Conservation (phyloP, 2,888 invertebrate genomes). For the Melieria omissa region DNA sequence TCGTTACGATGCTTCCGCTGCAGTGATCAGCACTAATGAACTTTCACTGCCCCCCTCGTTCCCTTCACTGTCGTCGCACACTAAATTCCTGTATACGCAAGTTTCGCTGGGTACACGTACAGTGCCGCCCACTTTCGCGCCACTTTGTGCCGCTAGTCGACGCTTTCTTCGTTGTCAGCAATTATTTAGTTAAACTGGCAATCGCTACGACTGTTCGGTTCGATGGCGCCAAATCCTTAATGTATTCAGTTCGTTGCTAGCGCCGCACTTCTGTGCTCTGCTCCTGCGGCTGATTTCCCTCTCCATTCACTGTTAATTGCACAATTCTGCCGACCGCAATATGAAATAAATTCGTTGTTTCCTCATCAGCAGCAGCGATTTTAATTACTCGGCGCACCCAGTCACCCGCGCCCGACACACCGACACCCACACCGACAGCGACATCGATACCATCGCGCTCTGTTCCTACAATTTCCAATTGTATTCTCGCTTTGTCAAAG, state of each 20-base stretch:
- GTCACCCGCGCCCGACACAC: background rate
- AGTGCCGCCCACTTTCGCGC: background rate
- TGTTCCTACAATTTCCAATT: background rate
- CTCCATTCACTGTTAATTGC: background rate
- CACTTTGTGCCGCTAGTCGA: slow-evolving; percentile 6
- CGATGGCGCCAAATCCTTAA: slow-evolving; percentile 24
- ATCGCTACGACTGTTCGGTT: slow-evolving; percentile 21
- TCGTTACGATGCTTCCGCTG: slow-evolving; percentile 34
- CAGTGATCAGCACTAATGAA: slow-evolving; percentile 56
- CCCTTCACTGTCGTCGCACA: background rate
- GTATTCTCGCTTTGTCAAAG: background rate
- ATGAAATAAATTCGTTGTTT: slow-evolving; percentile 22
- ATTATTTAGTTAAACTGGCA: slow-evolving; percentile 38
- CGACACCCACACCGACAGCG: background rate
- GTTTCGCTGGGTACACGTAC: background rate
- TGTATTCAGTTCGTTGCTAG: slow-evolving; percentile 21
- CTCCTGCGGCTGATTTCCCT: background rate
- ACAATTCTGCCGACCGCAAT: background rate
- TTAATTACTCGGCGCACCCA: slow-evolving; percentile 28
- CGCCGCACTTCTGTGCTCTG: slow-evolving; percentile 10
- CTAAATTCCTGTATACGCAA: background rate
- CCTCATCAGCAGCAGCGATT: slow-evolving; percentile 25
- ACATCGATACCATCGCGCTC: background rate
- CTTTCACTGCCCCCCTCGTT: slow-evolving; percentile 33
- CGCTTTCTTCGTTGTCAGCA: slow-evolving; percentile 24